Conservation (phyloP, 2,797 vertebrate genomes). For the Adrianichthys oophorus region DNA sequence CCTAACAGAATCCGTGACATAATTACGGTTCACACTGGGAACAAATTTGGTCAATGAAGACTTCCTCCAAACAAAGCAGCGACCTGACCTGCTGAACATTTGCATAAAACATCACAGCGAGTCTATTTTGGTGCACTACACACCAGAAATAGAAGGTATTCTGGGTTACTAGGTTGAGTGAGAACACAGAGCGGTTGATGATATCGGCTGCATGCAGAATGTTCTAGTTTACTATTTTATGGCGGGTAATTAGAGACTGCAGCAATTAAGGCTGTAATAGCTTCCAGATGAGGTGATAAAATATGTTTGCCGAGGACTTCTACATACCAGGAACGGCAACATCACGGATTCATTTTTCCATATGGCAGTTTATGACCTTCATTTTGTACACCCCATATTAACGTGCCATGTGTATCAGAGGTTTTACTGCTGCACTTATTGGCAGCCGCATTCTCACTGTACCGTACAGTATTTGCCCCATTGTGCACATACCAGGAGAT, state of each 20-base stretch:
- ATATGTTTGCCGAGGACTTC: slow-evolving; percentile 24
- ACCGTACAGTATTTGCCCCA: background rate
- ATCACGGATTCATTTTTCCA: slow-evolving; percentile 25
- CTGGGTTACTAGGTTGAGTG: background rate
- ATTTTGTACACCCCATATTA: slow-evolving; percentile 8
- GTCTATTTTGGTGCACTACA: background rate
- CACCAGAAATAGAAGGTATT: slow-evolving; percentile 5
- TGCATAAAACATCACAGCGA: background rate
- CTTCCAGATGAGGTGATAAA: slow-evolving; percentile 50
- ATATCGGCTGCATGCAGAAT: slow-evolving; percentile 17
- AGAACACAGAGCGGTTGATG: slow-evolving; percentile 11
- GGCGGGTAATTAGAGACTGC: slow-evolving; percentile 36
- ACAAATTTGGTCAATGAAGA: slow-evolving; percentile 1
- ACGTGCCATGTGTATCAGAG: background rate
- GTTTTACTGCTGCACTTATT: slow-evolving; percentile 1
- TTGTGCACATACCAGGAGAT: slow-evolving; percentile 8
- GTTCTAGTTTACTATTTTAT: slow-evolving; percentile 28
- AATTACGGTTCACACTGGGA: slow-evolving; percentile 2
- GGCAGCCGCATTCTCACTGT: background rate
- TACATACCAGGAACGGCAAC: slow-evolving; percentile 28
- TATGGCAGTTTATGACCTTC: slow-evolving; percentile 22
- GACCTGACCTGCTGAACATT: slow-evolving; percentile 3
- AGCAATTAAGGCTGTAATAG: slow-evolving; percentile 31
- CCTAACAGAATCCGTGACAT: background rate
- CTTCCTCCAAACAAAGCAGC: background rate